These are phyloP conservation scores for Yponomeuta evonymella DNA, from an alignment of 2,888 invertebrate species.

Conservation along the genomic window DNA sequence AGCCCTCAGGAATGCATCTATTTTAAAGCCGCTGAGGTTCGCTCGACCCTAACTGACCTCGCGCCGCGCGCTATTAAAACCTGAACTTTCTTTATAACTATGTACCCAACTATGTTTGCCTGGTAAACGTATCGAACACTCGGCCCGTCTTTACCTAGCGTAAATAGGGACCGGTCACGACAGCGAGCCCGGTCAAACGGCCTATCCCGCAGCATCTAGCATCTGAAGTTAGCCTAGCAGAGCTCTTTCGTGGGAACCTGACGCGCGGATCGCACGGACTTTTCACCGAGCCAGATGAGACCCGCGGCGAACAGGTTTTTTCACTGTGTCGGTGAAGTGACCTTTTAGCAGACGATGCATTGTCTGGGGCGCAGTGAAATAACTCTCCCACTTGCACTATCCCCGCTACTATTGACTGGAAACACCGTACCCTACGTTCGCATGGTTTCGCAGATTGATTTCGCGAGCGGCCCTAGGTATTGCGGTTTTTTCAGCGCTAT, in stretches of 20 bases:
- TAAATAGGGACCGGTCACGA: slow-evolving; percentile 67
- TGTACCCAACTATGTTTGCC: slow-evolving; percentile 62
- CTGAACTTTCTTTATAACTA: slow-evolving; percentile 75
- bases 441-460: slow-evolving; percentile 7
- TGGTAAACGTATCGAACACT: slow-evolving; percentile 66
- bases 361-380: neutral
- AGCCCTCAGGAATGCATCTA: slow-evolving; percentile 73
- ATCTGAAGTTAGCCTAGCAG: slow-evolving; percentile 4
- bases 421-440: neutral
- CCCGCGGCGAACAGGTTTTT: slow-evolving; percentile 17
- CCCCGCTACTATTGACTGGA: neutral
- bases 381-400: slow-evolving; percentile 8
- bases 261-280: slow-evolving; percentile 48
- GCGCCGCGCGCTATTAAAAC: slow-evolving; percentile 68
- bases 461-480: slow-evolving; percentile 41
- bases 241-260: slow-evolving; percentile 64
- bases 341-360: neutral
- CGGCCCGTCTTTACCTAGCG: slow-evolving; percentile 45
- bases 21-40: slow-evolving; percentile 69
- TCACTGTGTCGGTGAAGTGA: neutral
- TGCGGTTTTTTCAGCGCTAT: slow-evolving; percentile 46
- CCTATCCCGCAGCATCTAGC: slow-evolving; percentile 14
- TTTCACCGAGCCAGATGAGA: slow-evolving; percentile 26
- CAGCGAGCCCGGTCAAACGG: slow-evolving; percentile 25
- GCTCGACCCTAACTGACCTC: slow-evolving; percentile 72